These are phyloP conservation scores for Capitella teleta DNA, from an alignment of 1,140 invertebrate species.

Conservation along the genomic window DNA sequence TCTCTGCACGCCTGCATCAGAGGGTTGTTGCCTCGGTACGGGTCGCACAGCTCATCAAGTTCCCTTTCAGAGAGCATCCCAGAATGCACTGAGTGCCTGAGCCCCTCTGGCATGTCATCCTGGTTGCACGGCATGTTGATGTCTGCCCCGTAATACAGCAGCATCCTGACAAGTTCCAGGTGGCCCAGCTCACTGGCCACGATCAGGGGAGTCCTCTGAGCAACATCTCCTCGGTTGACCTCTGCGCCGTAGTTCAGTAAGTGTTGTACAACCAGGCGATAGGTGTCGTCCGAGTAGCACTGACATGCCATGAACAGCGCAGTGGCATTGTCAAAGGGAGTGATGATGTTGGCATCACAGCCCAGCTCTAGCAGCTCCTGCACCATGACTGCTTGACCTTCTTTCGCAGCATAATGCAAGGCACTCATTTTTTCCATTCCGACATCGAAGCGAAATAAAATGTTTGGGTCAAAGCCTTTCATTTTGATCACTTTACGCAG, in stretches of 20 bases:
- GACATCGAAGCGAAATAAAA: not conserved
- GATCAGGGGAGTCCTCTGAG: not conserved
- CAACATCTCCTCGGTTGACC: not conserved
- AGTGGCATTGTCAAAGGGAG: conserved; percentile 1
- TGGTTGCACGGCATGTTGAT: not conserved
- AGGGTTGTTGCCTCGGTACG: not conserved
- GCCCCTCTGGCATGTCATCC: not conserved
- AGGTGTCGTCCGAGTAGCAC: not conserved
- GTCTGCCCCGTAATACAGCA: not conserved
- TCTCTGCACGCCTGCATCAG: conserved; percentile 1
- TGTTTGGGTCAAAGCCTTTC: conserved; percentile 2
- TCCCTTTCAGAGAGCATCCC: not conserved
- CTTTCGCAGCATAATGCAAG: not conserved
- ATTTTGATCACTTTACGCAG: too few species aligned
- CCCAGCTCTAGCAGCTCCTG: not conserved
- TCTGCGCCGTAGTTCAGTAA: conserved; percentile 1
- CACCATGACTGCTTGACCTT: not conserved
- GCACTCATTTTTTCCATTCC: conserved; percentile 5
- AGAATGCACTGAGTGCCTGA: not conserved
- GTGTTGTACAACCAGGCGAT: not conserved
- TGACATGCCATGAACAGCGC: not conserved
- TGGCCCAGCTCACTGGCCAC: not conserved
- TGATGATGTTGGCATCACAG: not conserved
- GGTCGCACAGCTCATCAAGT: not conserved
- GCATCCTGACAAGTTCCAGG: not conserved